Percentiles rank a stretch among this genome's conserved stretches.
These are phyloP conservation scores for Etheostoma spectabile DNA, from an alignment of 2,113 vertebrate species.

Conservation along the genomic window DNA sequence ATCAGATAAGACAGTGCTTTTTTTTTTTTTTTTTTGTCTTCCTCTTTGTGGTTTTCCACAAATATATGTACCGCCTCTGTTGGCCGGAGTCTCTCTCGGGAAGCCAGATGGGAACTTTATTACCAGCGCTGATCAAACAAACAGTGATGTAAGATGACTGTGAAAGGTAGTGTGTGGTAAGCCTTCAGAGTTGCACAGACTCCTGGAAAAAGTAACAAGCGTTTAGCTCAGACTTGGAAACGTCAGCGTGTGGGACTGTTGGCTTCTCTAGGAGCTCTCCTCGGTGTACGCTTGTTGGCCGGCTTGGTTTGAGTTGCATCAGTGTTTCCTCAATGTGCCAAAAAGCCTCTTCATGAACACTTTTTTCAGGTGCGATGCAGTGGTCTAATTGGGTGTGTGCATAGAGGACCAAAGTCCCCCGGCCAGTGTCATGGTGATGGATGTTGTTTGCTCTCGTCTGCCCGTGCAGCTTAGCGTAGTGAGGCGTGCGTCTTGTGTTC, in stretches of 20 bases:
- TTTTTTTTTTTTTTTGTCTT: constrained; percentile 8
- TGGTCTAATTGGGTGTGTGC: constrained; percentile 31
- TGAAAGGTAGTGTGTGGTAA: constrained; percentile 58
- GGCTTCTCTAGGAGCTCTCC: constrained; percentile 14
- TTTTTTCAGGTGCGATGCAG: constrained; percentile 34
- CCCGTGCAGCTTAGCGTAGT: constrained; percentile 54
- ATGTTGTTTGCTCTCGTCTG: constrained; percentile 69
- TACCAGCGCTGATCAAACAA: constrained; percentile 74
- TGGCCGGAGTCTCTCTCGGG: constrained; percentile 41
- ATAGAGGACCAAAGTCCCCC: constrained; percentile 55
- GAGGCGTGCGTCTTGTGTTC: constrained; percentile 64
- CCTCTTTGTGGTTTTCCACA: constrained; percentile 55
- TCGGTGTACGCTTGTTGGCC: constrained; percentile 40
- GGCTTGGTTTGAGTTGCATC: constrained; percentile 12
- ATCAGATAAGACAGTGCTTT: constrained; percentile 46
- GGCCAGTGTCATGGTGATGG: constrained; percentile 65
- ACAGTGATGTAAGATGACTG: constrained; percentile 69
- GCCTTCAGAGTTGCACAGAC: constrained; percentile 19
- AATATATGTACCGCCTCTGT: constrained; percentile 47
- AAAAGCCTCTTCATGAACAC: constrained; percentile 29
- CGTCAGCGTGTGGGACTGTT: constrained; percentile 34
- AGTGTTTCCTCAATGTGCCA: constrained; percentile 46
- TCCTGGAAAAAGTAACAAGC: constrained; percentile 61
- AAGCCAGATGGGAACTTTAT: constrained; percentile 79
- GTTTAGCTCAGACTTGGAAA: constrained; percentile 65